Percentiles rank a stretch among this genome's conserved stretches.
These are phyloP conservation scores for Pammene fasciana DNA, from an alignment of 2,888 invertebrate genomes.

Conservation along the genomic window DNA sequence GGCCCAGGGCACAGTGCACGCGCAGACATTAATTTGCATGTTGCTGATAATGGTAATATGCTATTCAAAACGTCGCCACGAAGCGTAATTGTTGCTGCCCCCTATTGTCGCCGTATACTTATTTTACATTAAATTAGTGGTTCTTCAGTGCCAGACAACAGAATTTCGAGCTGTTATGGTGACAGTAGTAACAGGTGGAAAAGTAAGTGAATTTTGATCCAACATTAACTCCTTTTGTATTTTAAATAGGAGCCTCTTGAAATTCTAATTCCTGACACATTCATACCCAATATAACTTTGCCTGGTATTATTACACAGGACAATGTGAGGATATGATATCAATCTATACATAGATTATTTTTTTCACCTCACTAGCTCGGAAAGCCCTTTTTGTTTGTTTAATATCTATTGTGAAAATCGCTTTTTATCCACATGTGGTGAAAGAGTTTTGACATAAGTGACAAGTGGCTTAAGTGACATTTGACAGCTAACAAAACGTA, in stretches of 20 bases:
- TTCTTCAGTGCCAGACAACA: constrained; percentile 40
- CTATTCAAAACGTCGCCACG: constrained; percentile 44
- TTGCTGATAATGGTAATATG: constrained; percentile 60
- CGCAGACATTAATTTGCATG: constrained; percentile 59
- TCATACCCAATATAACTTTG: not conserved
- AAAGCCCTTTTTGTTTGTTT: no score
- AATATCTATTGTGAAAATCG: no score
- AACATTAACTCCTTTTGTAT: not conserved
- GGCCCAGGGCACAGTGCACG: constrained; percentile 51
- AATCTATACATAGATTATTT: no score
- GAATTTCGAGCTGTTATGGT: not conserved
- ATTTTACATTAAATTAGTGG: constrained; percentile 41
- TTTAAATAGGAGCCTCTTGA: not conserved
- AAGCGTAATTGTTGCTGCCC: constrained; percentile 52
- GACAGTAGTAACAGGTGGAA: not conserved
- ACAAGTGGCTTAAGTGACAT: no score
- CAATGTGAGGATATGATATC: not conserved
- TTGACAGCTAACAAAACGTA: no score
- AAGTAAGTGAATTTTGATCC: not conserved
- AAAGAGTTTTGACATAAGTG: no score
- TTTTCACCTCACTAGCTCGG: no score
- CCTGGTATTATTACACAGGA: not conserved
- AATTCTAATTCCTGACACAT: not conserved
- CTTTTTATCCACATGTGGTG: no score
- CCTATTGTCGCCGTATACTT: constrained; percentile 50